Evolutionary conservation across 2,113 vertebrate genomes (phyloP).

Genomic region (Eublepharis macularius): DNA sequence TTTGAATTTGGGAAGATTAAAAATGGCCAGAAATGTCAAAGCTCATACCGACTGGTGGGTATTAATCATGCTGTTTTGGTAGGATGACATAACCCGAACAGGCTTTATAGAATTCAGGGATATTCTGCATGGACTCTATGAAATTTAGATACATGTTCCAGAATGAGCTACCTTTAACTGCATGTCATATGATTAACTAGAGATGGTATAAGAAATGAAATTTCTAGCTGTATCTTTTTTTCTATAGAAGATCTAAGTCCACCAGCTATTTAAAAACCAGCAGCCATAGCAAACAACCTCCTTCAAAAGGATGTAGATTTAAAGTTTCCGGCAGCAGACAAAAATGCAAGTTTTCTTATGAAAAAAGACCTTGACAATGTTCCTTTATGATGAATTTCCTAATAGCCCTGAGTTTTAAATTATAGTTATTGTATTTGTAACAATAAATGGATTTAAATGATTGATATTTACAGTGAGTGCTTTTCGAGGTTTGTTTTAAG

Average conservation of each 20-base stretch:
- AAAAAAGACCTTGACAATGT: slow-evolving; percentile 68
- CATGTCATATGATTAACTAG: slow-evolving; percentile 14
- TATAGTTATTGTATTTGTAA: slow-evolving; percentile 52
- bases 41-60: background rate
- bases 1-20: background rate
- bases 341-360: slow-evolving; percentile 33
- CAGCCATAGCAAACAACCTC: background rate
- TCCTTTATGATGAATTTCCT: slow-evolving; percentile 58
- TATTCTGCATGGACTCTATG: slow-evolving; percentile 25
- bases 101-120: slow-evolving; percentile 42
- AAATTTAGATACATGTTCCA: slow-evolving; percentile 42
- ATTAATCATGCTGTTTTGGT: background rate
- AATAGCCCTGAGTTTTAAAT: slow-evolving; percentile 43
- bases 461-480: slow-evolving; percentile 53
- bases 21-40: background rate
- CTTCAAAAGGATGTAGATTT: slow-evolving; percentile 31
- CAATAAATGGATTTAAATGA: slow-evolving; percentile 46
- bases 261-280: slow-evolving; percentile 29
- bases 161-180: slow-evolving; percentile 27
- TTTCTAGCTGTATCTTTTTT: slow-evolving; percentile 51
- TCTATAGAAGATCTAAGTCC: background rate
- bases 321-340: slow-evolving; percentile 41
- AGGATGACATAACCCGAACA: background rate
- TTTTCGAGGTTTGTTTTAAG: slow-evolving; percentile 54
- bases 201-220: slow-evolving; percentile 40